These are phyloP conservation scores for Huso huso DNA, from an alignment of 2,797 vertebrate genomes.

Conservation along the genomic window DNA sequence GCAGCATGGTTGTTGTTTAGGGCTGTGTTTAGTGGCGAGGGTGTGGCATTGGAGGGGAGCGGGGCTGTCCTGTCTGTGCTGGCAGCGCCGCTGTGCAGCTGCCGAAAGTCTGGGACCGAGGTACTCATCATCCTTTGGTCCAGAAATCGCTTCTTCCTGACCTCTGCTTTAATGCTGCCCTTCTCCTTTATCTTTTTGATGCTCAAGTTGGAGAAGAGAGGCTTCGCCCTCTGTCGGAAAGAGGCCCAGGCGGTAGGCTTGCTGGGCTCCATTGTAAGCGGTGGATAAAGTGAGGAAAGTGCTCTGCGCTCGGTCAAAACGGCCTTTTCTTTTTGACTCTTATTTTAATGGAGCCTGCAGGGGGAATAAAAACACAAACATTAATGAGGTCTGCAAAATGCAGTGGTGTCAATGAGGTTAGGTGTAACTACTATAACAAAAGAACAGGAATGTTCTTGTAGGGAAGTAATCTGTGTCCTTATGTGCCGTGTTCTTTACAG, in stretches of 20 bases:
- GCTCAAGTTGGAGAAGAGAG: conserved; percentile 30
- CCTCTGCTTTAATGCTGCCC: conserved; percentile 33
- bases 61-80: conserved; percentile 3
- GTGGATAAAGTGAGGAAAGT: not conserved
- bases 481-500: too few species aligned
- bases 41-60: conserved; percentile 15
- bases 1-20: not conserved
- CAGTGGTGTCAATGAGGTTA: too few species aligned
- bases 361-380: too few species aligned
- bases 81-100: conserved; percentile 14
- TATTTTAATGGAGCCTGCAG: too few species aligned
- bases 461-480: too few species aligned
- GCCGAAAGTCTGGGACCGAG: conserved; percentile 56
- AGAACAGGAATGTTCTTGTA: too few species aligned
- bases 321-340: too few species aligned
- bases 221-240: conserved; percentile 43
- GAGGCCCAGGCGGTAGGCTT: conserved; percentile 49
- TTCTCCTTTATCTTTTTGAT: conserved; percentile 41
- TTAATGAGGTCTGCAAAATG: too few species aligned
- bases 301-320: too few species aligned
- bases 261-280: conserved; percentile 50
- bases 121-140: conserved; percentile 49
- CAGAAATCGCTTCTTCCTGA: conserved; percentile 21
- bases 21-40: conserved; percentile 12
- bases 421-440: too few species aligned